Percentiles rank a stretch among this genome's conserved stretches.
Evolutionary conservation across 53 echinoderm and acorn worm genomes (phyloP).

Genomic region (Zoroaster sp.): DNA sequence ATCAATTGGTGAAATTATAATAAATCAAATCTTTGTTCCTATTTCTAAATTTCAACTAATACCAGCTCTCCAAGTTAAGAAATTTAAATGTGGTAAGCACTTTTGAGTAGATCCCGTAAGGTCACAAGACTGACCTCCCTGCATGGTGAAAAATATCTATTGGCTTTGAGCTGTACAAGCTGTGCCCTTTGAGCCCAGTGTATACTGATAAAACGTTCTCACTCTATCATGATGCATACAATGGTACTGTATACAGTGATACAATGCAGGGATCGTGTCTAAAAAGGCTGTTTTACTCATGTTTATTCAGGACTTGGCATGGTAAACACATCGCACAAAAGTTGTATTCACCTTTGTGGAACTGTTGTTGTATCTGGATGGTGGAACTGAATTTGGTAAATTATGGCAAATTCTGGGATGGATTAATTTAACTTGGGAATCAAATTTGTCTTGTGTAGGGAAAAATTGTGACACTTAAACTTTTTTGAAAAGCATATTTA

Average conservation of each 20-base stretch:
- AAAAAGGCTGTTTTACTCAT: background rate
- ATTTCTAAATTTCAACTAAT: background rate
- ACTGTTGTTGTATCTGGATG: background rate
- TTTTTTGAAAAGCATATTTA: too few species aligned
- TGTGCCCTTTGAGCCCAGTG: conserved; percentile 57
- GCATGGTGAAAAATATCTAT: conserved; percentile 31
- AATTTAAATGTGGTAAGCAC: background rate
- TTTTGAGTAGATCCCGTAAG: conserved; percentile 46
- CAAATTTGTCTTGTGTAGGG: background rate
- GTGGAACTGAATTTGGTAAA: background rate
- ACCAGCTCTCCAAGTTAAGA: background rate
- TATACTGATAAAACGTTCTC: conserved; percentile 41
- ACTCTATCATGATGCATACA: conserved; percentile 38
- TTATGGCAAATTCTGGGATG: background rate
- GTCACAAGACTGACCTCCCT: conserved; percentile 38
- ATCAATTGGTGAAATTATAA: background rate
- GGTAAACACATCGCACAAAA: background rate
- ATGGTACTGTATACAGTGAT: conserved; percentile 23
- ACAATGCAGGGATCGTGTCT: conserved; percentile 49
- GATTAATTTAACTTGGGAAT: too few species aligned
- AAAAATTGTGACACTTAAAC: too few species aligned
- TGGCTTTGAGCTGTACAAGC: conserved; percentile 42
- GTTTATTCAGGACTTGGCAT: background rate
- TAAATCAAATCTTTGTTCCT: too few species aligned
- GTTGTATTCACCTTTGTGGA: background rate